Evolutionary conservation across 2,797 vertebrate genomes (phyloP).

Genomic region (Enteromius afrohamiltoni): DNA sequence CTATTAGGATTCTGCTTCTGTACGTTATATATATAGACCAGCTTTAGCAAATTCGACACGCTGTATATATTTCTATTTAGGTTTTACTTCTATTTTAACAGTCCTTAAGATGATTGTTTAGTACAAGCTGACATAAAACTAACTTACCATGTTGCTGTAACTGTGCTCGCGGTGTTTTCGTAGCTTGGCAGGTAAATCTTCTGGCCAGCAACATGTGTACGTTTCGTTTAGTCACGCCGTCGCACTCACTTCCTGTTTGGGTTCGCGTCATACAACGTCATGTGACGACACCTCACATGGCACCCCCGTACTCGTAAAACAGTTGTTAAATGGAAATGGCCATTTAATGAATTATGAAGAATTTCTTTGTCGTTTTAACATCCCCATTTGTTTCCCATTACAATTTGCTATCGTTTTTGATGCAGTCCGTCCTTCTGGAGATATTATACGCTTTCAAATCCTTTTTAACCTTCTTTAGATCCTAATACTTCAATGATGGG

Average conservation of each 20-base stretch:
- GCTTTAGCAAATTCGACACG: background rate
- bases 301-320: background rate
- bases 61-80: background rate
- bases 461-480: background rate
- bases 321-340: background rate
- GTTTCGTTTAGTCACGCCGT: background rate
- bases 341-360: background rate
- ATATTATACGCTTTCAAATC: background rate
- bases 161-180: background rate
- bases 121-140: background rate
- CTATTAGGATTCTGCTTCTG: background rate
- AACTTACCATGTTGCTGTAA: conserved; percentile 17
- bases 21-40: background rate
- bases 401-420: background rate
- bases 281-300: background rate
- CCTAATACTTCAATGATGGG: background rate
- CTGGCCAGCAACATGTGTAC: background rate
- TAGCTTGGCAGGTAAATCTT: background rate
- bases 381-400: background rate
- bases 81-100: too few relatives aligned
- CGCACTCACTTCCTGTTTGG: conserved; percentile 36
- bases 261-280: background rate
- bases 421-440: background rate
- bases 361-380: background rate
- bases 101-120: background rate